Base-by-base conservation (phyloP, 1,140 invertebrate species). In the Schlechtendalia chinensis region DNA sequence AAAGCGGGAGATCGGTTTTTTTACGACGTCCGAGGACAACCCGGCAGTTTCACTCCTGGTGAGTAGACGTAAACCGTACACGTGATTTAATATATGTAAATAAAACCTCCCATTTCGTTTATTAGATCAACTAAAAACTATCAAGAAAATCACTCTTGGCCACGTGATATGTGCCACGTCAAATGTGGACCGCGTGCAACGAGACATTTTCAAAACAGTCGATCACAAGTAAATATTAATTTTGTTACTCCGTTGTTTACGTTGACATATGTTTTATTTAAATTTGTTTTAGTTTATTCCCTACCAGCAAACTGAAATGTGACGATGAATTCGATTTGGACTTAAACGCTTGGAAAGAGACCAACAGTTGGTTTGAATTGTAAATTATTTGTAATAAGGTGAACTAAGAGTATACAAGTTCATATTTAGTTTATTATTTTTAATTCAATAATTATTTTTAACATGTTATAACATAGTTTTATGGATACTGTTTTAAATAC, bases 1-100 rank as follows among this genome's bases (percentile, higher is more conserved):
- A 92, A 91, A 85, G 88, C 87, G 45, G 93, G 91, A 17, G 94
- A 96, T 86, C 86, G 93, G 65, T 95, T 91, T 83, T 96, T 91
- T 85, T 96, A 91, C 63, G 88, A 92, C 83, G 89, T 87, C 59
- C 83, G 86, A 53, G 85, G 89, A 32, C 90, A 93, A 84, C 91
- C 92, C 0, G 39, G 74, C 5, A 77, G 74, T 22, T 77, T 77
- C n/a, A 24, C 54, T 19, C 6, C 58, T 14, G 74, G 74, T 77
- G n/a, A 59, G 32, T 27, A 54, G n/a, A 24, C 10, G 32, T 27
- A 54, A 32, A 24, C 10, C 32, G 32, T 8, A 22, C 24, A 0
- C 19, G 8, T 17, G 11, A 69, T 69, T 24, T 69, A 17, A 47
- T 17, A 47, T 14, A 47, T 24, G 11, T 17, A 45, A 16, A 0